Base-by-base conservation (phyloP, 1,140 invertebrate genomes). In the Cydia splendana region DNA sequence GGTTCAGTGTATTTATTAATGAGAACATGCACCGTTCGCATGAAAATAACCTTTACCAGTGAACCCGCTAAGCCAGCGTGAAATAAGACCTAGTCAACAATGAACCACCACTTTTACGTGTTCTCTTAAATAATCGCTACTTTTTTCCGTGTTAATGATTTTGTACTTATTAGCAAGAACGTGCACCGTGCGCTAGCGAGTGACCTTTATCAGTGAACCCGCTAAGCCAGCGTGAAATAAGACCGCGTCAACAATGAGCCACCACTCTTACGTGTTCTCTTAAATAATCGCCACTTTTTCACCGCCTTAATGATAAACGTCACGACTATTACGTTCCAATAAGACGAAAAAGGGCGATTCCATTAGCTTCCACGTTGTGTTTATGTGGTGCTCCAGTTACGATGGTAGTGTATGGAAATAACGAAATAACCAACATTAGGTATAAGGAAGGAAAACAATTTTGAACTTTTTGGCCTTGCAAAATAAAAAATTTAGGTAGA, bases 211-310 rank as follows among this genome's bases (percentile, higher is more conserved):
- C 65, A 77, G 76, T 78, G 42, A 53, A 73, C 73, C 76, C 81
- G 79, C 79, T 90, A 91, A 89, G 82, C 83, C 78, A 82, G 82
- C 87, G 84, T 90, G 87, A 88, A 91, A 90, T 87, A 87, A 87
- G 86, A 81, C 79, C 79, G 78, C 77, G 77, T 80, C 76, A 78
- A 85, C 82, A 84, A 85, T 88, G 85, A 86, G 74, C 82, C 81
- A 86, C 86, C 79, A 74, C 81, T 80, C 81, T 87, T 89, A 86
- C 84, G 86, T 87, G 84, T 82, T 71, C 81, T 81, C 82, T 87
- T 87, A 82, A 86, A 85, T 87, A 87, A 88, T 84, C 78, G 77
- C 77, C 48, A 53, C 74, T 75, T 75, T 51, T 57, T 75, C 74
- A 75, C 53, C 74, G 67, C 30, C 34, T 71, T 38, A 71, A 71